Conservation (phyloP, 2,113 vertebrate genomes). For the Sceloporus undulatus region DNA sequence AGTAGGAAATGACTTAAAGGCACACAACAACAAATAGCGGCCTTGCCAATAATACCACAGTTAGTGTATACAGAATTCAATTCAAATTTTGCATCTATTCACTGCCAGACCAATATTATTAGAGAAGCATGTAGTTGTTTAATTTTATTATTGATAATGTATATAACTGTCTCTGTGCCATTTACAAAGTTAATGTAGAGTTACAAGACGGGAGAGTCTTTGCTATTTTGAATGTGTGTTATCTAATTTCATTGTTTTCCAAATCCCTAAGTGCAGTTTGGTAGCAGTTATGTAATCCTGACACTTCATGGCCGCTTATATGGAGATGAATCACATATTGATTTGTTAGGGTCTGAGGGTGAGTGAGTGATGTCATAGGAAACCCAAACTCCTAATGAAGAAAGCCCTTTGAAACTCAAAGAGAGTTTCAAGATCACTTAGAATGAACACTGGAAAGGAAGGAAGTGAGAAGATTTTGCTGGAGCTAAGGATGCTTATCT, state of each 20-base stretch:
- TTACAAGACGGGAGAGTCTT: slow-evolving; percentile 56
- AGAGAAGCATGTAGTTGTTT: background rate
- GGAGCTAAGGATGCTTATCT: background rate
- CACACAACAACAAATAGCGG: background rate
- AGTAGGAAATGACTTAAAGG: too few relatives aligned
- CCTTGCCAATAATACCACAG: background rate
- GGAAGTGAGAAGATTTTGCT: background rate
- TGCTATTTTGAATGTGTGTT: slow-evolving; percentile 68
- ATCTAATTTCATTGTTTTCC: slow-evolving; percentile 62
- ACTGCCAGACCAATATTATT: background rate
- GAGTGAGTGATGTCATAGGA: background rate
- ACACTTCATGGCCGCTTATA: slow-evolving; percentile 47
- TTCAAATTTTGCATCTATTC: background rate
- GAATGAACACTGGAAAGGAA: background rate
- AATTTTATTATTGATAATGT: background rate
- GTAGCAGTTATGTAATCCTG: slow-evolving; percentile 69
- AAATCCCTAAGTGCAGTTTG: slow-evolving; percentile 48
- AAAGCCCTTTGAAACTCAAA: accelerated
- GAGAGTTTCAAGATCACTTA: accelerated
- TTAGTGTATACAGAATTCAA: background rate
- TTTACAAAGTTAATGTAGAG: slow-evolving; percentile 66
- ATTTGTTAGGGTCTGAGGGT: background rate
- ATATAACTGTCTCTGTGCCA: slow-evolving; percentile 42
- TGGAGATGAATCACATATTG: slow-evolving; percentile 53
- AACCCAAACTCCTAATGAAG: background rate